These are phyloP conservation scores for Trichomycterus rosablanca DNA, from an alignment of 2,113 vertebrate genomes.

Conservation along the genomic window DNA sequence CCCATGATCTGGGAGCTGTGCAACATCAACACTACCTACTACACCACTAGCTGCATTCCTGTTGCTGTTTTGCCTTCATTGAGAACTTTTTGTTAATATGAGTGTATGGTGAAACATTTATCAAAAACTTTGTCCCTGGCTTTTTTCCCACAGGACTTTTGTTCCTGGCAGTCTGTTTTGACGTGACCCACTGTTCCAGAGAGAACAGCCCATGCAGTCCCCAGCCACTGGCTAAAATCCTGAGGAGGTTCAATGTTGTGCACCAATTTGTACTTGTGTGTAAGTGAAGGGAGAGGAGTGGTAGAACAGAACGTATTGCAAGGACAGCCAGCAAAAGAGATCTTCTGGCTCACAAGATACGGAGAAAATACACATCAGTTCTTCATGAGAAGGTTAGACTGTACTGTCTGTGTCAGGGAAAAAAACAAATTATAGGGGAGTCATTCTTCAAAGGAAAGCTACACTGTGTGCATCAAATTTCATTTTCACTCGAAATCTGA, in stretches of 20 bases:
- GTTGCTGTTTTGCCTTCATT: too few relatives aligned
- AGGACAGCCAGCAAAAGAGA: background rate
- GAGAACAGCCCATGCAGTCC: constrained; percentile 17
- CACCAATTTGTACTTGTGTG: background rate
- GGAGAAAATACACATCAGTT: background rate
- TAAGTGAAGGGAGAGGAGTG: background rate
- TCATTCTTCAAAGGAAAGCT: too few relatives aligned
- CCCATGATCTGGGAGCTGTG: too few relatives aligned
- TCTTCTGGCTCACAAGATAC: background rate
- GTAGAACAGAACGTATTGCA: background rate
- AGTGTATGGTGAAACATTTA: background rate
- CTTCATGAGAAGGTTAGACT: background rate
- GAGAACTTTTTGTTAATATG: too few relatives aligned
- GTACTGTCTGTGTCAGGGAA: background rate
- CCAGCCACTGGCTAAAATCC: background rate
- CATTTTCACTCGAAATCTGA: too few relatives aligned
- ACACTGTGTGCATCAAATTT: too few relatives aligned
- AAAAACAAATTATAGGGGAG: too few relatives aligned
- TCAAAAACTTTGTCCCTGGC: background rate
- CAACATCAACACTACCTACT: too few relatives aligned
- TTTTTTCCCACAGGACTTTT: background rate
- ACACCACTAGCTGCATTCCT: too few relatives aligned
- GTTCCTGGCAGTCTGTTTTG: constrained; percentile 1
- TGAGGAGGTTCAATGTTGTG: background rate
- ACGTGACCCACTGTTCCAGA: constrained; percentile 8